Evolutionary conservation across 2,888 invertebrate genomes (phyloP).

Genomic region (Tetragnatha montana): DNA sequence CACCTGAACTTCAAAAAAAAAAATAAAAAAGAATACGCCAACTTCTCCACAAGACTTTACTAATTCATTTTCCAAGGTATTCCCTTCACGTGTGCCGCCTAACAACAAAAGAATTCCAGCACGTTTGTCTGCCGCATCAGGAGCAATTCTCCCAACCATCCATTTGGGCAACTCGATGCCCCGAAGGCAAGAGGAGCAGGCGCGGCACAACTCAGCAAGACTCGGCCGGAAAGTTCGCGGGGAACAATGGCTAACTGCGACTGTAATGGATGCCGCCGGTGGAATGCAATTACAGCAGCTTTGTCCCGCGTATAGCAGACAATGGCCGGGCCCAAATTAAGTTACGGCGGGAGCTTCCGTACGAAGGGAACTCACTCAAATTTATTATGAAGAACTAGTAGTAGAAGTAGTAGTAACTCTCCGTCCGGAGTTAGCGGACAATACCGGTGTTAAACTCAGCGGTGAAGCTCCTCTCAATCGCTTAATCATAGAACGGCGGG

Average conservation of each 20-base stretch:
- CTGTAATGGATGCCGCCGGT: slow-evolving; percentile 52
- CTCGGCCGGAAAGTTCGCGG: slow-evolving; percentile 36
- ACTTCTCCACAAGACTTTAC: not conserved
- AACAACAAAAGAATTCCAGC: not conserved
- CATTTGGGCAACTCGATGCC: slow-evolving; percentile 51
- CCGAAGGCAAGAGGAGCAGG: slow-evolving; percentile 20
- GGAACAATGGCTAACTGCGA: slow-evolving; percentile 48
- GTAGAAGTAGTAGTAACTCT: not conserved
- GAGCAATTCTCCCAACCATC: slow-evolving; percentile 40
- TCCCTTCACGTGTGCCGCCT: slow-evolving; percentile 25
- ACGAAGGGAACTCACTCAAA: not conserved
- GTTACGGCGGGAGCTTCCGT: slow-evolving; percentile 28
- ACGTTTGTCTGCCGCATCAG: slow-evolving; percentile 33
- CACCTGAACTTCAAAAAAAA: too few relatives aligned
- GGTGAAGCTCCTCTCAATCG: not conserved
- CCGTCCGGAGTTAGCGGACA: not conserved
- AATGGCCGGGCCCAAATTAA: slow-evolving; percentile 33
- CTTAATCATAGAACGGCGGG: not conserved
- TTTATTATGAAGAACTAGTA: not conserved
- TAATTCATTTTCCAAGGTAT: slow-evolving; percentile 2
- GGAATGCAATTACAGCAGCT: slow-evolving; percentile 55
- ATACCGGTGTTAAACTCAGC: not conserved
- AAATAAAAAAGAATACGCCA: not conserved
- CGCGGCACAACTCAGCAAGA: slow-evolving; percentile 43
- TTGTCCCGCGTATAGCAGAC: slow-evolving; percentile 16